Evolutionary conservation across 2,113 vertebrate genomes (phyloP).

Genomic region (Pungitius pungitius): DNA sequence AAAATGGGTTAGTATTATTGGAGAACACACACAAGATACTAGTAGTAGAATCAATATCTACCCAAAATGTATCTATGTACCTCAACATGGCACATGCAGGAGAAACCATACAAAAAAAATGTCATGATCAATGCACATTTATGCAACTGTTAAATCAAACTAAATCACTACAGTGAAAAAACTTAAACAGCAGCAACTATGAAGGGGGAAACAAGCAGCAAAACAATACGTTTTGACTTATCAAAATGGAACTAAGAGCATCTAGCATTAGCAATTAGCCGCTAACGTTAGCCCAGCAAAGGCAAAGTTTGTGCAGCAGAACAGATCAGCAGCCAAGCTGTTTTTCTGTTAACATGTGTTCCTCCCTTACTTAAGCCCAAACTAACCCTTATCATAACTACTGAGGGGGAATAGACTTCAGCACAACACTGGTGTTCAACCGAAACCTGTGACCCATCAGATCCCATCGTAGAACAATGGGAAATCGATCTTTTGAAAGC

Average conservation of each 20-base stretch:
- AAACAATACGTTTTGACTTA: conserved; percentile 5
- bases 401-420: neutral
- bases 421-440: neutral
- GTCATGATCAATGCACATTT: neutral
- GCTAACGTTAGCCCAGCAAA: neutral
- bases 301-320: neutral
- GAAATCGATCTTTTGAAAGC: neutral
- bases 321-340: conserved; percentile 3
- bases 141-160: neutral
- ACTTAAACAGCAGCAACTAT: neutral
- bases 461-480: neutral
- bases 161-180: neutral
- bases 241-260: neutral
- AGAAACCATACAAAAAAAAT: neutral
- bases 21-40: neutral
- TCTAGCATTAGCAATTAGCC: conserved; percentile 3
- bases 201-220: neutral
- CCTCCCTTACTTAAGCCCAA: no score
- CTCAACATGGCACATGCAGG: neutral
- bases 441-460: neutral
- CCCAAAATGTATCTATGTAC: neutral
- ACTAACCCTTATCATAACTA: no score
- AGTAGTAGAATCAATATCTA: no score
- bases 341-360: no score
- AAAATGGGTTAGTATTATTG: neutral